Evolutionary conservation across 2,113 vertebrate species (phyloP).

Genomic region (Corythaixoides concolor): DNA sequence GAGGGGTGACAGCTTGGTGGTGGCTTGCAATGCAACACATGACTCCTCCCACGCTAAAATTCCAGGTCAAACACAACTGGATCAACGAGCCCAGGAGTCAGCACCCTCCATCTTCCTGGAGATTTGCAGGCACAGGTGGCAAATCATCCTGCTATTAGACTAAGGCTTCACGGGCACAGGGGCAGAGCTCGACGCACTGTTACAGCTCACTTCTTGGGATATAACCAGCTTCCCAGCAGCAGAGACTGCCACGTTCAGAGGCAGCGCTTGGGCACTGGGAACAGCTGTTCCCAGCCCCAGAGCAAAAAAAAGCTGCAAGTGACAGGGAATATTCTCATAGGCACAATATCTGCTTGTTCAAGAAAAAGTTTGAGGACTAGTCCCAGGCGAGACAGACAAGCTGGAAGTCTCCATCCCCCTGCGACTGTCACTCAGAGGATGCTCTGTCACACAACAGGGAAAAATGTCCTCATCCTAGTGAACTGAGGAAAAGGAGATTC

Average conservation of each 20-base stretch:
- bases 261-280: background rate
- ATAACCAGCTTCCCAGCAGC: background rate
- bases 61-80: background rate
- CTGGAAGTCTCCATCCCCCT: background rate
- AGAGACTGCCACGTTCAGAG: background rate
- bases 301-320: background rate
- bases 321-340: background rate
- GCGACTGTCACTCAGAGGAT: background rate
- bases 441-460: fast-evolving
- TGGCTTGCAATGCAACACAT: fast-evolving
- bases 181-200: background rate
- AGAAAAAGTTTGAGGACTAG: background rate
- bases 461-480: background rate
- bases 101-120: background rate
- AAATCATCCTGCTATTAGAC: background rate
- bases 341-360: background rate
- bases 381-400: background rate
- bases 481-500: background rate
- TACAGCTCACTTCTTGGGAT: background rate
- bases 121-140: background rate
- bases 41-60: background rate
- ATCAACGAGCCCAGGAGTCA: background rate
- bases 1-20: background rate
- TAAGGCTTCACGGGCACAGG: background rate
- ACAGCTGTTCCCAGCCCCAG: background rate